Percentiles rank a stretch among this genome's conserved stretches.
These are phyloP conservation scores for Brachypteracias leptosomus DNA, from an alignment of 2,113 vertebrate genomes.

Conservation along the genomic window DNA sequence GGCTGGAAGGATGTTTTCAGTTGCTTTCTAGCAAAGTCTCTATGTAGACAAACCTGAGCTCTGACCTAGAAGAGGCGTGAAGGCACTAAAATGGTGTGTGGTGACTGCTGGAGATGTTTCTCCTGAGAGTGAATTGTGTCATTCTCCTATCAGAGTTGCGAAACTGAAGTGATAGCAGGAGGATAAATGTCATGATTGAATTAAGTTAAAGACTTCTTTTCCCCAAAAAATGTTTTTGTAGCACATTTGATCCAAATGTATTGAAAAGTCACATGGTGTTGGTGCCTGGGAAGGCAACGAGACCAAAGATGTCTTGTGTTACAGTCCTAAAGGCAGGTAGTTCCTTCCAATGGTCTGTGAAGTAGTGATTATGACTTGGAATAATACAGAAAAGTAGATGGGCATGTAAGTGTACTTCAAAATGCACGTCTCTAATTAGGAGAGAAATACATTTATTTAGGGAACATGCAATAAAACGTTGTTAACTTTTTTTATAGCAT, in stretches of 20 bases:
- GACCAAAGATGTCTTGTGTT: background rate
- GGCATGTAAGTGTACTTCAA: background rate
- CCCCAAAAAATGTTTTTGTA: background rate
- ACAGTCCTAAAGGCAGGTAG: background rate
- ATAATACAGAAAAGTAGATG: background rate
- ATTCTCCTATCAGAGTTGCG: background rate
- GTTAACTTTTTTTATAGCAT: background rate
- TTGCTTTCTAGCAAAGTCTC: background rate
- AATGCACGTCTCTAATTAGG: background rate
- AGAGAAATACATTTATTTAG: background rate
- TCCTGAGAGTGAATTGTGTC: background rate
- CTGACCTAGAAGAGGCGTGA: background rate
- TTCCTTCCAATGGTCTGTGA: background rate
- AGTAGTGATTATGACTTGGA: background rate
- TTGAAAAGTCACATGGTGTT: background rate
- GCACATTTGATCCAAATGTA: background rate
- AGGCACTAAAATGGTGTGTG: background rate
- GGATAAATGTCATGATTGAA: background rate
- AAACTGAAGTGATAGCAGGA: background rate
- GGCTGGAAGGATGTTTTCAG: background rate
- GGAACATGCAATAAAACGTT: background rate
- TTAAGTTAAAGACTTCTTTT: background rate
- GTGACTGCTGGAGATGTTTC: background rate
- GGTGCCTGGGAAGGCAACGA: background rate
- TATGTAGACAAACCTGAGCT: background rate